Conservation (phyloP, 2,113 vertebrate genomes). For the Engystomops pustulosus region DNA sequence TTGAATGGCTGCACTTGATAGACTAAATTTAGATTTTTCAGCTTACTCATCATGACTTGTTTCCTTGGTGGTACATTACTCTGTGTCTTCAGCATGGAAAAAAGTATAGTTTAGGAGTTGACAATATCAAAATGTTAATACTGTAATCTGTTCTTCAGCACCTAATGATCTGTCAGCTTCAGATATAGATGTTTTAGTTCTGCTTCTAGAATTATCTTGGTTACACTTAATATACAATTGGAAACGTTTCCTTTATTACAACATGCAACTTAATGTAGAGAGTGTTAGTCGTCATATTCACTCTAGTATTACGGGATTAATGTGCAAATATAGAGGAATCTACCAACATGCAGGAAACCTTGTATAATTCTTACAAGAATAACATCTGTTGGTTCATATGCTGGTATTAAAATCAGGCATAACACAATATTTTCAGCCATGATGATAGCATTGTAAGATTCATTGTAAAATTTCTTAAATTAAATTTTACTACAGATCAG, state of each 20-base stretch:
- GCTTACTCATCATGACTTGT: background rate
- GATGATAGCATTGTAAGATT: background rate
- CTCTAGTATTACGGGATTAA: background rate
- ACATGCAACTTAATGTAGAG: background rate
- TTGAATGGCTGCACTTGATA: background rate
- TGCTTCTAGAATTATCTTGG: background rate
- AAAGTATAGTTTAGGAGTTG: slow-evolving; percentile 3
- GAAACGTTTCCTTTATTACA: background rate
- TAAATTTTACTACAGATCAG: background rate
- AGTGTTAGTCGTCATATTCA: background rate
- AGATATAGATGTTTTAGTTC: background rate
- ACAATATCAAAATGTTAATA: slow-evolving; percentile 14
- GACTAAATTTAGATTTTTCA: slow-evolving; percentile 18
- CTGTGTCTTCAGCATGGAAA: background rate
- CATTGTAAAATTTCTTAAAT: background rate
- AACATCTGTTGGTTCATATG: no score
- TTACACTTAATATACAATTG: background rate
- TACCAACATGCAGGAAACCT: background rate
- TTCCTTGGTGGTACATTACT: background rate
- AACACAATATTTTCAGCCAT: background rate
- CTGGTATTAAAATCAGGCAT: no score
- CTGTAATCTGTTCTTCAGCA: background rate
- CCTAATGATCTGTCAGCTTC: slow-evolving; percentile 1
- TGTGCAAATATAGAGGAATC: background rate
- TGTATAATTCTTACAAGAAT: no score